These are phyloP conservation scores for Sebastes paucispinis DNA, from an alignment of 2,797 vertebrate genomes.

Conservation along the genomic window DNA sequence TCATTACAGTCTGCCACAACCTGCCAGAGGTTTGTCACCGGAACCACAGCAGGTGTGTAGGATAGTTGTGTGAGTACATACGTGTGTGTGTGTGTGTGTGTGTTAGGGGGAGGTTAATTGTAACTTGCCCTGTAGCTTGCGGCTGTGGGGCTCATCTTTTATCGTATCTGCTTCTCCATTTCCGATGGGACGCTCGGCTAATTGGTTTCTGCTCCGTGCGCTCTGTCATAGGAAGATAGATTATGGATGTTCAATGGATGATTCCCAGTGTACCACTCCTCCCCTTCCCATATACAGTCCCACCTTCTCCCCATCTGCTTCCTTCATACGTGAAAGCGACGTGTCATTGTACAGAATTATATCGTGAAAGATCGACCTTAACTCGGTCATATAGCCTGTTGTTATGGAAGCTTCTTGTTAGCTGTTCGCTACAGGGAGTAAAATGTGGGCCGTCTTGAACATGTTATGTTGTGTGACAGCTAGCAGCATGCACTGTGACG, in stretches of 20 bases:
- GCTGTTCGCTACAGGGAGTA: conserved; percentile 15
- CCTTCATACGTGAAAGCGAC: not conserved
- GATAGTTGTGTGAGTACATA: not conserved
- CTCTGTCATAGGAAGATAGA: conserved; percentile 69
- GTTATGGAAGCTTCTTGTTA: conserved; percentile 8
- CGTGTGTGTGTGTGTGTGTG: conserved; percentile 7
- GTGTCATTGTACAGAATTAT: not conserved
- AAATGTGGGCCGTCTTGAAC: conserved; percentile 8
- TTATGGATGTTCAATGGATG: conserved; percentile 60
- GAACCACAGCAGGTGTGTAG: conserved; percentile 35
- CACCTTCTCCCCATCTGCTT: conserved; percentile 2
- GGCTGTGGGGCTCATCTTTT: conserved; percentile 64
- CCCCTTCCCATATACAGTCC: not conserved
- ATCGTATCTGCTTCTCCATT: conserved; percentile 68
- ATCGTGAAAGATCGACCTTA: not conserved
- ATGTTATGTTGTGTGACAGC: conserved; percentile 42
- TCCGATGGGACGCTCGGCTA: conserved; percentile 71
- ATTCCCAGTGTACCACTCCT: conserved; percentile 13
- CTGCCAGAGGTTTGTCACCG: conserved; percentile 26
- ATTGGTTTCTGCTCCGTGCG: conserved; percentile 71
- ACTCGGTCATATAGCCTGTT: not conserved
- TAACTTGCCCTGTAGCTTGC: conserved; percentile 67
- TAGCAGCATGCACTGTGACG: conserved; percentile 23
- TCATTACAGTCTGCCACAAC: conserved; percentile 13
- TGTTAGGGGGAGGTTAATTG: conserved; percentile 69